Conservation (phyloP, 2,113 vertebrate species). For the Cottus gobio region DNA sequence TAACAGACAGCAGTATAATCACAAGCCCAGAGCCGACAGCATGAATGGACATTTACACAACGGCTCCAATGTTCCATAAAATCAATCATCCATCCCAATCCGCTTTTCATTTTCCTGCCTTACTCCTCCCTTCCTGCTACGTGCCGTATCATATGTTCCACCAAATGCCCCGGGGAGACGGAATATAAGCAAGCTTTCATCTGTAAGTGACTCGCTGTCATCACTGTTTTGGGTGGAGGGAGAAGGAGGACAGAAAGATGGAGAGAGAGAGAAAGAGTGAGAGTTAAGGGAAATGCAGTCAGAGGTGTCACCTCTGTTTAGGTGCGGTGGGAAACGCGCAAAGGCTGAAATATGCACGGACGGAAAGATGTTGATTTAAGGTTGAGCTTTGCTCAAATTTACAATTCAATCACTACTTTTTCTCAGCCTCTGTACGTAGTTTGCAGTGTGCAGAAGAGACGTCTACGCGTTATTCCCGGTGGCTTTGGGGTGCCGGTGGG, state of each 20-base stretch:
- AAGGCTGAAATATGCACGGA: not conserved
- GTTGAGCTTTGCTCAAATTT: not conserved
- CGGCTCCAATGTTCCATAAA: slow-evolving; percentile 41
- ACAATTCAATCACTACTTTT: not conserved
- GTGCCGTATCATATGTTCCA: slow-evolving; percentile 62
- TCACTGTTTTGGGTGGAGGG: slow-evolving; percentile 52
- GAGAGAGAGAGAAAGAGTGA: slow-evolving; percentile 1
- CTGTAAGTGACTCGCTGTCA: slow-evolving; percentile 59
- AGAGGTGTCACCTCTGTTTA: slow-evolving; percentile 40
- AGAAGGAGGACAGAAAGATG: slow-evolving; percentile 23
- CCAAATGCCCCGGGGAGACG: slow-evolving; percentile 28
- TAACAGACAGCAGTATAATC: slow-evolving; percentile 28
- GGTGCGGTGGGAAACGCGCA: slow-evolving; percentile 19
- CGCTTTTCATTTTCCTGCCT: slow-evolving; percentile 43
- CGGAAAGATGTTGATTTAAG: not conserved
- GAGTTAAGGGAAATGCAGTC: not conserved
- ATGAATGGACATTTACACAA: slow-evolving; percentile 47
- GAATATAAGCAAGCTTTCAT: slow-evolving; percentile 51
- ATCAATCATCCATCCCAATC: slow-evolving; percentile 61
- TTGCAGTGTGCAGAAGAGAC: not conserved
- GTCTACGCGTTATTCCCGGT: not conserved
- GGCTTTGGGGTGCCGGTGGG: slow-evolving; percentile 20
- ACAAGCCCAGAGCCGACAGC: slow-evolving; percentile 29
- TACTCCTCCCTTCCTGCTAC: slow-evolving; percentile 59
- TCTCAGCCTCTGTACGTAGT: not conserved